Base-by-base conservation (phyloP, 2,113 vertebrate species). In the Rynchops niger region DNA sequence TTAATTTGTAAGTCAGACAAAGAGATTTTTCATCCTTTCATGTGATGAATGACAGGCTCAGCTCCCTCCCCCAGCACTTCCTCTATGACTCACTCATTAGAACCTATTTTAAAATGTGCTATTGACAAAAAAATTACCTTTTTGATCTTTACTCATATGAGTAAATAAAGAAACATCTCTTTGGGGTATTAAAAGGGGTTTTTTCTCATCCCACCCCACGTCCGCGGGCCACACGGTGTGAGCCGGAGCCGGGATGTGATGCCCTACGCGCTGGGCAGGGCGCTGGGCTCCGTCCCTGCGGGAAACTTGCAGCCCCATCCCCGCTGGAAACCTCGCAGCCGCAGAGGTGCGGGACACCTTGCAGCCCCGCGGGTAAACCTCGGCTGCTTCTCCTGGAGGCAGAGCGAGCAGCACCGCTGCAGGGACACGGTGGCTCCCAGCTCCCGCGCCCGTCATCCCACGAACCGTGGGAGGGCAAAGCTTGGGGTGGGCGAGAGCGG, bases 11-110 rank as follows among this genome's bases (percentile, higher is more conserved):
- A 72, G 63, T 34, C 53, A 86, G 83, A 96, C 87, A 94, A 94
- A 96, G 82, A 71, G 82, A 53, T 83, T 89, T 88, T 59, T 55
- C 89, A 93, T 90, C 91, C 89, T 96, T 95, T 94, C 93, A 74
- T 76, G 80, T 86, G 69, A 89, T 71, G 84, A 95, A 32, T 67
- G 93, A 91, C 94, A 87, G 34, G 29, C 86, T 81, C 59, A 2
- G 4, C 84, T 92, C 86, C 78, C 61, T 83, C 86, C 91, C 66
- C 52, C 81, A 69, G 86, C 83, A 63, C 32, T 43, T 92, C 91
- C 93, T 94, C 85, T 29, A 58, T 70, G 72, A 95, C 45, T 96
- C 80, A 42, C 86, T 74, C 83, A 53, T 86, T 85, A 84, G 50
- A 47, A 66, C 80, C 38, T 87, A 59, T 82, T 96, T 96, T 82